Evolutionary conservation across 2,888 invertebrate species (phyloP).

Genomic region (Pasiphila rectangulata): DNA sequence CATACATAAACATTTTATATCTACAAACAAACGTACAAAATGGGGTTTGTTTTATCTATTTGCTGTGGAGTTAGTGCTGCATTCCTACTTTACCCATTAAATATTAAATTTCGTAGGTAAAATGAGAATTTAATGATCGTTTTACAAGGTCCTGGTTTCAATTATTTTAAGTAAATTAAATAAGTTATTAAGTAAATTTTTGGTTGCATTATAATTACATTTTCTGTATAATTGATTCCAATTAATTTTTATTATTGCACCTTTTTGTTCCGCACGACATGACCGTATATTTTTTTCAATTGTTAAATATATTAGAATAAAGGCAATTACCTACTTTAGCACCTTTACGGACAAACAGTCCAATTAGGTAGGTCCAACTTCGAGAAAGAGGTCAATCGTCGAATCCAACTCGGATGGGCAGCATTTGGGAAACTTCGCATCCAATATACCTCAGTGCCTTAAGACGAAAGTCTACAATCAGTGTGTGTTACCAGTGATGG

Average conservation of each 20-base stretch:
- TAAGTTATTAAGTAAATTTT: not conserved
- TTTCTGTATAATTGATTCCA: not conserved
- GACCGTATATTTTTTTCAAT: not conserved
- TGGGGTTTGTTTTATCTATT: slow-evolving; percentile 26
- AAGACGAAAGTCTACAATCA: no score
- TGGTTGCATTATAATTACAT: not conserved
- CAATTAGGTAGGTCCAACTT: no score
- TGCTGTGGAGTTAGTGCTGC: not conserved
- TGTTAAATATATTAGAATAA: not conserved
- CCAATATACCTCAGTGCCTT: no score
- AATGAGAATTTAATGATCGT: not conserved
- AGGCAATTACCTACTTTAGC: no score
- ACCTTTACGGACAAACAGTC: no score
- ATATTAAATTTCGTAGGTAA: not conserved
- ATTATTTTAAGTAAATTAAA: not conserved
- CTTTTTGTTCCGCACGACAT: slow-evolving; percentile 1
- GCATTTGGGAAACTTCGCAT: no score
- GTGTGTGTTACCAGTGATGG: no score
- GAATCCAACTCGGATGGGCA: no score
- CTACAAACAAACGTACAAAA: slow-evolving; percentile 19
- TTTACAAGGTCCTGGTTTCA: not conserved
- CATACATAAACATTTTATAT: slow-evolving; percentile 26
- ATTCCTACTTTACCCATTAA: not conserved
- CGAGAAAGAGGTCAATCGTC: no score
- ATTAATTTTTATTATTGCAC: not conserved